phyloP scores from a whole-genome alignment of 2,888 invertebrate species.

The Dasypolia templi region DNA sequence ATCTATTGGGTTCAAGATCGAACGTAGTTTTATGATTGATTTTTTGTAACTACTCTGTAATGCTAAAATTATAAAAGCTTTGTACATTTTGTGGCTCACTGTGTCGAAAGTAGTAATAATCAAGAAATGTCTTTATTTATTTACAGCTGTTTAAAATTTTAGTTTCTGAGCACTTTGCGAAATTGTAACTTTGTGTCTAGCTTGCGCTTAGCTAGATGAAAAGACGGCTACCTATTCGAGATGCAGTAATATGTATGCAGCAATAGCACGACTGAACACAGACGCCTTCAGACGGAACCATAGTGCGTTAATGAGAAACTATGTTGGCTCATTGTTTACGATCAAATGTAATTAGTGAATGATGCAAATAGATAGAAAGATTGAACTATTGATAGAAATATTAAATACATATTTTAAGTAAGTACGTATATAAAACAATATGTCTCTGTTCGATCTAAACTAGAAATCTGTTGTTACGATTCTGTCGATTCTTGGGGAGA shows the following conservation, averaged over 20 bases:
- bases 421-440: neutral
- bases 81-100: neutral
- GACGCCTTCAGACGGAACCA: slow-evolving; percentile 19
- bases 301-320: neutral
- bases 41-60: neutral
- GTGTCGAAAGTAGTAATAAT: neutral
- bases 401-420: neutral
- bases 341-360: slow-evolving; percentile 20
- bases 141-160: slow-evolving; percentile 20
- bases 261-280: neutral
- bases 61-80: neutral
- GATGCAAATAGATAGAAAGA: slow-evolving; percentile 4
- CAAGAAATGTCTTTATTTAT: neutral
- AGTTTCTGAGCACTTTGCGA: slow-evolving; percentile 63
- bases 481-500: neutral
- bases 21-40: neutral
- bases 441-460: neutral
- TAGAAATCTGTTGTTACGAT: neutral
- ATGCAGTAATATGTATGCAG: neutral
- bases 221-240: slow-evolving; percentile 17
- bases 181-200: slow-evolving; percentile 58
- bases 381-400: neutral
- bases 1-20: neutral
- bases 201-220: slow-evolving; percentile 60
- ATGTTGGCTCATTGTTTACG: slow-evolving; percentile 3